These are phyloP conservation scores for Danaus melanippus DNA, from an alignment of 1,140 invertebrate genomes.

Conservation along the genomic window DNA sequence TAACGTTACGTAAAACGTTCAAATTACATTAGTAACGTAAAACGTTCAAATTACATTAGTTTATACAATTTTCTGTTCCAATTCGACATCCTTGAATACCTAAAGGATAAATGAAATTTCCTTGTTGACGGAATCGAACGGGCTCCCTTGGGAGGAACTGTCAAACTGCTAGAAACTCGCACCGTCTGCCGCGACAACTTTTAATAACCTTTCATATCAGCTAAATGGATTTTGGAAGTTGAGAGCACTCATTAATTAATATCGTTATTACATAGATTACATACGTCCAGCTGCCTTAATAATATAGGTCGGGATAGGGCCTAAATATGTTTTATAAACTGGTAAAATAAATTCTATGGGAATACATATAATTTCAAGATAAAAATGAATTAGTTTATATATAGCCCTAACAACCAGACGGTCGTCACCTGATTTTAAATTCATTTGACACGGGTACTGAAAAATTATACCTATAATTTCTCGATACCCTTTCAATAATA, in stretches of 20 bases:
- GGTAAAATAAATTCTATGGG: background rate
- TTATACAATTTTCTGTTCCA: no score
- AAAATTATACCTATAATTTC: no score
- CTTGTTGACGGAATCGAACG: constrained; percentile 55
- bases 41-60: no score
- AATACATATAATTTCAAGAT: no score
- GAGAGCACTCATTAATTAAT: constrained; percentile 28
- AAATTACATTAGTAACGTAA: no score
- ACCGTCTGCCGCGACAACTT: constrained; percentile 58
- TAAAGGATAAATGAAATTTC: constrained; percentile 57
- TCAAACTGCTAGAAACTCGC: constrained; percentile 55
- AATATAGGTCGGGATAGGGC: constrained; percentile 13
- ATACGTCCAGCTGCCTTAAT: constrained; percentile 10
- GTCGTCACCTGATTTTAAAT: no score
- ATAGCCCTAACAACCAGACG: no score
- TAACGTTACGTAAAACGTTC: no score
- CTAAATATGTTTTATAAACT: background rate
- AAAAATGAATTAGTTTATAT: no score
- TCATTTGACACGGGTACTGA: no score
- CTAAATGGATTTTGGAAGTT: constrained; percentile 57
- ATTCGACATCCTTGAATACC: constrained; percentile 10
- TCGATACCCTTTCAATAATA: no score
- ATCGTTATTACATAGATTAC: constrained; percentile 14
- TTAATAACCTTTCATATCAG: constrained; percentile 62
- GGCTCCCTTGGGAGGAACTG: constrained; percentile 40